Percentiles rank a stretch among this genome's conserved stretches.
phyloP scores from a whole-genome alignment of 2,113 vertebrate genomes.

The Pithys albifrons region DNA sequence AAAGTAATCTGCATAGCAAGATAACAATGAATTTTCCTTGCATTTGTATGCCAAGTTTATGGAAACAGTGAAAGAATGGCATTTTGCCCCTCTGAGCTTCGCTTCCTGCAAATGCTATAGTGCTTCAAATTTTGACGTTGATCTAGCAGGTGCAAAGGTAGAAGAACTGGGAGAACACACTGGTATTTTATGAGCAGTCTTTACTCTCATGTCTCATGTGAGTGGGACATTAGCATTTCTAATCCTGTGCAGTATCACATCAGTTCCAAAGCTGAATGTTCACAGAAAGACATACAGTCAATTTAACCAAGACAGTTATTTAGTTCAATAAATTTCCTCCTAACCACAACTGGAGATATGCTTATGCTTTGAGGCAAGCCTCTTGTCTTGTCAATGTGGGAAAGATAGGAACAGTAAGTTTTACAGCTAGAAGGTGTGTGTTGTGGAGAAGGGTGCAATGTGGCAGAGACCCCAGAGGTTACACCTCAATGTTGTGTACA shows the following conservation, averaged over 20 bases:
- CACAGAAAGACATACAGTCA: background rate
- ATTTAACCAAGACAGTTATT: background rate
- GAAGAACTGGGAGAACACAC: background rate
- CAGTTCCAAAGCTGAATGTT: background rate
- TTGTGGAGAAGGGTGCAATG: background rate
- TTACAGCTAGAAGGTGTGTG: background rate
- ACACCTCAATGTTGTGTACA: fast-evolving
- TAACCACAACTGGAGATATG: background rate
- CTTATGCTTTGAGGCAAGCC: background rate
- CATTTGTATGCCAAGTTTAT: background rate
- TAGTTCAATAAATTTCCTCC: background rate
- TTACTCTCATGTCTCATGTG: background rate
- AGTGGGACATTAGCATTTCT: background rate
- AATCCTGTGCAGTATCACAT: background rate
- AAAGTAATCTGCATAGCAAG: background rate
- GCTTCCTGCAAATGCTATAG: background rate
- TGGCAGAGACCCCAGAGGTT: background rate
- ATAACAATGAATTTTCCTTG: background rate
- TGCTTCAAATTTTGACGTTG: background rate
- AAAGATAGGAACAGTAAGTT: background rate
- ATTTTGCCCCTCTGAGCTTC: background rate
- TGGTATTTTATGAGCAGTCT: background rate
- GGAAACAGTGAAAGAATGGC: background rate
- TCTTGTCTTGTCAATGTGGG: background rate
- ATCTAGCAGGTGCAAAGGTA: background rate